Evolutionary conservation across 2,113 vertebrate species (phyloP).

Genomic region (Malurus elegans): DNA sequence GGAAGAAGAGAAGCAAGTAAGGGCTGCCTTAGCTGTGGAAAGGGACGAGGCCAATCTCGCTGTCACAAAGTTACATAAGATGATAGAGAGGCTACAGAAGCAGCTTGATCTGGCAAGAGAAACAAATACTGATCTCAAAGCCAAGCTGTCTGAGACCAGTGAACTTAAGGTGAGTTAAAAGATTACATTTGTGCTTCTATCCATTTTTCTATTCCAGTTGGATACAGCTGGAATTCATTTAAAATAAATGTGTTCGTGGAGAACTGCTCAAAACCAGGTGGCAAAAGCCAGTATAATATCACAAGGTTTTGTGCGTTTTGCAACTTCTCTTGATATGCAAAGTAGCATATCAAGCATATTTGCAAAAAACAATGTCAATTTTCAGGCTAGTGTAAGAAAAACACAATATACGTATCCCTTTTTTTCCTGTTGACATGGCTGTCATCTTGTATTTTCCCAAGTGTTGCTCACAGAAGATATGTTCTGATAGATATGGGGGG

Average conservation of each 20-base stretch:
- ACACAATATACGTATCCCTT: not conserved
- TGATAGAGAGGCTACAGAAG: conserved; percentile 80
- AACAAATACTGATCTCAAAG: conserved; percentile 81
- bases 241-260: not conserved
- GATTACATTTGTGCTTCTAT: not conserved
- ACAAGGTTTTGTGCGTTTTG: not conserved
- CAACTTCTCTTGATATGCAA: not conserved
- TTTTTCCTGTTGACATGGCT: not conserved
- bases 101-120: conserved; percentile 75
- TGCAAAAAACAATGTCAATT: not conserved
- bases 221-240: not conserved
- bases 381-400: not conserved
- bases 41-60: conserved; percentile 76
- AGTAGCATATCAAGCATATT: not conserved
- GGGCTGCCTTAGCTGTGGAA: conserved; percentile 71
- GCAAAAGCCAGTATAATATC: not conserved
- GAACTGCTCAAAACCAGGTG: not conserved
- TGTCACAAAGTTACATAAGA: conserved; percentile 80
- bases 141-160: conserved; percentile 80
- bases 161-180: conserved; percentile 86
- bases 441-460: not conserved
- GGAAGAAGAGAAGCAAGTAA: conserved; percentile 81
- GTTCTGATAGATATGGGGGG: not conserved
- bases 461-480: not conserved
- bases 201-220: not conserved